Conservation (phyloP, 2,888 invertebrate species). For the Amphipoea lucens region DNA sequence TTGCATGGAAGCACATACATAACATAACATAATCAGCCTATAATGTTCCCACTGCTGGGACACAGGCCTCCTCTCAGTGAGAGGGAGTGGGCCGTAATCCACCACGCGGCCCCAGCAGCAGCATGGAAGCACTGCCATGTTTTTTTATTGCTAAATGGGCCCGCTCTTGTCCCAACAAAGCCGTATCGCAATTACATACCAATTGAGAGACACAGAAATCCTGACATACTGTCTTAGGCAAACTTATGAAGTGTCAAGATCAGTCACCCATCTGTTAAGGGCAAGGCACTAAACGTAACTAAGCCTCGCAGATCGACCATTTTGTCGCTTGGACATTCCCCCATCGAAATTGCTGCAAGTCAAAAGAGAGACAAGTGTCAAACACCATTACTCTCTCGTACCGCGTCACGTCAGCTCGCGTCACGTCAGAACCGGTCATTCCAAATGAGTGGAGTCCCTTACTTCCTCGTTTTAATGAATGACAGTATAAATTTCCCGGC, state of each 20-base stretch:
- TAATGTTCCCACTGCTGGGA: no score
- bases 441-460: constrained; percentile 51
- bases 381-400: constrained; percentile 18
- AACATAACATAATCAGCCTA: no score
- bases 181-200: neutral
- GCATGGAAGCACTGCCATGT: neutral
- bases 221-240: neutral
- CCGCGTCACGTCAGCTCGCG: constrained; percentile 12
- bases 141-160: no score
- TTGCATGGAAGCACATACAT: neutral
- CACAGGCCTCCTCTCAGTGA: no score
- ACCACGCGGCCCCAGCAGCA: no score
- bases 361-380: constrained; percentile 36
- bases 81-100: no score
- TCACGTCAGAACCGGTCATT: constrained; percentile 46
- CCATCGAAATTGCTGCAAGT: constrained; percentile 23
- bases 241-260: neutral
- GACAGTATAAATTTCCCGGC: constrained; percentile 68
- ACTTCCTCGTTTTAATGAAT: constrained; percentile 70
- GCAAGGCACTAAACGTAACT: neutral
- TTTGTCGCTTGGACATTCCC: neutral
- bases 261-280: neutral
- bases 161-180: neutral
- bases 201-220: neutral
- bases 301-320: neutral